Percentiles rank a stretch among this genome's conserved stretches.
phyloP scores from a whole-genome alignment of 2,888 invertebrate genomes.

The Himalopsyche anomala region DNA sequence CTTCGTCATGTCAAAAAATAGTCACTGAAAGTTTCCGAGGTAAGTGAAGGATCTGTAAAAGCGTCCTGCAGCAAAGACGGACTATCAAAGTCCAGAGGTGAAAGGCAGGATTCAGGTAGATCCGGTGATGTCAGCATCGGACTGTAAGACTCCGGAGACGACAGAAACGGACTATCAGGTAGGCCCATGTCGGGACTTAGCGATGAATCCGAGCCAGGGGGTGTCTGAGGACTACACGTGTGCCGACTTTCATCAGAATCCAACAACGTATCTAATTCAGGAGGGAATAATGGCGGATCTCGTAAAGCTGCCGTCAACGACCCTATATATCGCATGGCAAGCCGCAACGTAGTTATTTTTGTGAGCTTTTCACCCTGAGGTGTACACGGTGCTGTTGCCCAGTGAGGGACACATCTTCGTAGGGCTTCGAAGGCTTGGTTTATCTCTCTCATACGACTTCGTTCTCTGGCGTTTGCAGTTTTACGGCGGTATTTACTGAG shows the following conservation, averaged over 20 bases:
- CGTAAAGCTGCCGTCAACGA: conserved; percentile 82
- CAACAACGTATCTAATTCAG: conserved; percentile 57
- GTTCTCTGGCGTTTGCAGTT: conserved; percentile 92
- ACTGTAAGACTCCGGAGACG: conserved; percentile 64
- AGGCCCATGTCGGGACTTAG: conserved; percentile 63
- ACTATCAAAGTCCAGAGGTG: conserved; percentile 64
- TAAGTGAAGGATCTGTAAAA: conserved; percentile 61
- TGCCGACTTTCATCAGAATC: conserved; percentile 65
- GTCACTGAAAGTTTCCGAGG: conserved; percentile 62
- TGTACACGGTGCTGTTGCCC: conserved; percentile 70
- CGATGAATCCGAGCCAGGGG: conserved; percentile 60
- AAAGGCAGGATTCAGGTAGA: conserved; percentile 62
- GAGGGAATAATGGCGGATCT: conserved; percentile 69
- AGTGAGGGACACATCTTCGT: conserved; percentile 85
- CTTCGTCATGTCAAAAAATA: conserved; percentile 63
- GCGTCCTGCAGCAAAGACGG: conserved; percentile 64
- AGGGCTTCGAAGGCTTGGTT: conserved; percentile 92
- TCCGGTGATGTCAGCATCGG: conserved; percentile 64
- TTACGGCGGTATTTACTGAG: conserved; percentile 93
- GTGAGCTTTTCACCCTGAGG: conserved; percentile 84
- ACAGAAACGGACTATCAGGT: conserved; percentile 64
- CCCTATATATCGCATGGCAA: conserved; percentile 92
- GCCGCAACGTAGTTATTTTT: conserved; percentile 90
- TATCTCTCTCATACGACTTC: conserved; percentile 92
- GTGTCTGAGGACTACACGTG: conserved; percentile 63